Percentiles rank a stretch among this genome's conserved stretches.
These are phyloP conservation scores for Orthonevra nobilis DNA, from an alignment of 2,888 invertebrate species.

Conservation along the genomic window DNA sequence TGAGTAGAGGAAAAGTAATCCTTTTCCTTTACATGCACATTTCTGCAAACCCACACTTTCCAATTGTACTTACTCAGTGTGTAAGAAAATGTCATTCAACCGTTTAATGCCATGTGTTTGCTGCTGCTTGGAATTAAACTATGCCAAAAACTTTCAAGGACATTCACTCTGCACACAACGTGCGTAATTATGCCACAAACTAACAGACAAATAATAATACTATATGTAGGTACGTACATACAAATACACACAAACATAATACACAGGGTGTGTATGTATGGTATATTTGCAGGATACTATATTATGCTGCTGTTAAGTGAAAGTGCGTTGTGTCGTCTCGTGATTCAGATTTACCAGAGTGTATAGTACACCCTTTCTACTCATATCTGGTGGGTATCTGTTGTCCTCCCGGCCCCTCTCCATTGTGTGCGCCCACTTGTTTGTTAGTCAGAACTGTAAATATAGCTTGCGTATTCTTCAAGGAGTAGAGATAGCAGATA, in stretches of 20 bases:
- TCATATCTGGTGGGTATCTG: conserved; percentile 42
- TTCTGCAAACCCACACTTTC: conserved; percentile 19
- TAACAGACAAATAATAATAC: conserved; percentile 69
- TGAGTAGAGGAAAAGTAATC: background rate
- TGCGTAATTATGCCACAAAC: conserved; percentile 71
- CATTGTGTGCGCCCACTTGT: conserved; percentile 62
- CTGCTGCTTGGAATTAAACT: conserved; percentile 74
- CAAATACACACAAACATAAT: conserved; percentile 5
- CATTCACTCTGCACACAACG: conserved; percentile 73
- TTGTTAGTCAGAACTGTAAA: conserved; percentile 66
- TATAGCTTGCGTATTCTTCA: conserved; percentile 67
- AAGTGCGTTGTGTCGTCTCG: conserved; percentile 71
- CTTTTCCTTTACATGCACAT: background rate
- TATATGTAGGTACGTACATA: conserved; percentile 30
- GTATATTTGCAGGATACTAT: conserved; percentile 69
- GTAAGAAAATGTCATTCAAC: conserved; percentile 69
- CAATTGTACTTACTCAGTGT: too few species aligned
- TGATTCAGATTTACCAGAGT: conserved; percentile 68
- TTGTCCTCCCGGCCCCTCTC: conserved; percentile 25
- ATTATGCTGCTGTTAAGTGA: conserved; percentile 70
- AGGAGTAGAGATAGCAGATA: conserved; percentile 43
- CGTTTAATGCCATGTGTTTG: conserved; percentile 55
- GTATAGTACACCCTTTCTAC: conserved; percentile 66
- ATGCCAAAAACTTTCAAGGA: conserved; percentile 80
- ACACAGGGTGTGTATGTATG: conserved; percentile 40